These are phyloP conservation scores for Lepidothrix coronata DNA, from an alignment of 2,113 vertebrate genomes.

Conservation along the genomic window DNA sequence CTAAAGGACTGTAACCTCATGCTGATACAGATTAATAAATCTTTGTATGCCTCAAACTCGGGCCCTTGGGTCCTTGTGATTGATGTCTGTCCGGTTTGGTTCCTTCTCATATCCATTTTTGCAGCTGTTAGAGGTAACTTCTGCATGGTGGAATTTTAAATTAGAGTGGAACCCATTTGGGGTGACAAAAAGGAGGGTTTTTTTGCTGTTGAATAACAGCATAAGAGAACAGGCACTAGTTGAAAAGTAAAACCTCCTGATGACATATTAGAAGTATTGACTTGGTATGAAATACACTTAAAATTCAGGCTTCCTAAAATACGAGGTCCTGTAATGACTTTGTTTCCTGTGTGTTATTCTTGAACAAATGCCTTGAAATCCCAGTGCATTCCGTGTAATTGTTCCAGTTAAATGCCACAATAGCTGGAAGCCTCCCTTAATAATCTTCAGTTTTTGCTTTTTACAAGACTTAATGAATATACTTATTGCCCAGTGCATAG, in stretches of 20 bases:
- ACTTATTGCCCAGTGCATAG: background rate
- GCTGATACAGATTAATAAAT: background rate
- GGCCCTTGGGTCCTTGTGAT: background rate
- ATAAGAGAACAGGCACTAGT: background rate
- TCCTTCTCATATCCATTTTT: accelerated
- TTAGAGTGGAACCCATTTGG: background rate
- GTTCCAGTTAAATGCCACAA: background rate
- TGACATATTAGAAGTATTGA: background rate
- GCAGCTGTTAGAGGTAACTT: background rate
- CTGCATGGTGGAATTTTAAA: background rate
- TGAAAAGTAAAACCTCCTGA: background rate
- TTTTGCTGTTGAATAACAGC: background rate
- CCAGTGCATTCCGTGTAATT: background rate
- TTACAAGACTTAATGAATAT: background rate
- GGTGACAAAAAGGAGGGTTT: accelerated
- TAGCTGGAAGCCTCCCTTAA: background rate
- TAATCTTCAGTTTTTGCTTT: background rate
- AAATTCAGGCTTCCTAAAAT: background rate
- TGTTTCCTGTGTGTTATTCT: background rate
- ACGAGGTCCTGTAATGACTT: background rate
- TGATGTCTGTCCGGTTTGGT: background rate
- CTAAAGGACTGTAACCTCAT: background rate
- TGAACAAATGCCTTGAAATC: background rate
- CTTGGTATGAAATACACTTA: background rate
- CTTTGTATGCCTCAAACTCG: background rate